Evolutionary conservation across 2,888 invertebrate genomes (phyloP).

Genomic region (Callyntrura guangdongensis): DNA sequence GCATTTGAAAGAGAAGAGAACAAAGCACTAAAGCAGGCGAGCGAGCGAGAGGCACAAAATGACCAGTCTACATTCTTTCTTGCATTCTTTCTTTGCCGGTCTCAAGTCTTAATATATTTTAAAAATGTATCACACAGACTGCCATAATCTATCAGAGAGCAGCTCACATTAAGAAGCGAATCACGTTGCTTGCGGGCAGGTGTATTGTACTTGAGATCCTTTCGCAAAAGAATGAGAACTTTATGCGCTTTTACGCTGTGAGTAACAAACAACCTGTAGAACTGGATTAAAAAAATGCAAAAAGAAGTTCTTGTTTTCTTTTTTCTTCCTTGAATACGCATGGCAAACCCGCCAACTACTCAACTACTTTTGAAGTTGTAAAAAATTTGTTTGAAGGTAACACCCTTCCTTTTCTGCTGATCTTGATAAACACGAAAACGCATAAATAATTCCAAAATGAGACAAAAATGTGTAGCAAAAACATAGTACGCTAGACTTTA

Average conservation of each 20-base stretch:
- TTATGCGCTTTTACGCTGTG: conserved; percentile 7
- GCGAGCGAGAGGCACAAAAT: not conserved
- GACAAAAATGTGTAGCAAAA: conserved; percentile 9
- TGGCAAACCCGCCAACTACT: not conserved
- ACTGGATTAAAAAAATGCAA: conserved; percentile 54
- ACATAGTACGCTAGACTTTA: conserved; percentile 2
- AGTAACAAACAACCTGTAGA: conserved; percentile 20
- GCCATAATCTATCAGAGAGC: conserved; percentile 16
- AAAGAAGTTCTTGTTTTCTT: conserved; percentile 36
- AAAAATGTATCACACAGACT: conserved; percentile 13
- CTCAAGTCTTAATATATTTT: not conserved
- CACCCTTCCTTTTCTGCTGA: conserved; percentile 63
- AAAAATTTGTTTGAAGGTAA: conserved; percentile 1
- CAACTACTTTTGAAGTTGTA: conserved; percentile 9
- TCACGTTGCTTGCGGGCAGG: conserved; percentile 21
- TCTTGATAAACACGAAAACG: conserved; percentile 41
- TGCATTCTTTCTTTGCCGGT: conserved; percentile 24
- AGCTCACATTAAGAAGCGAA: conserved; percentile 7
- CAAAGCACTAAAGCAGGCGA: too few relatives aligned
- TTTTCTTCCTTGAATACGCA: not conserved
- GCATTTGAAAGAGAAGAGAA: not conserved
- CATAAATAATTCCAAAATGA: conserved; percentile 52
- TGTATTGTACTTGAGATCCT: too few relatives aligned
- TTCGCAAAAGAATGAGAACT: conserved; percentile 12
- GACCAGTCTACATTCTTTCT: not conserved